Evolutionary conservation across 1,140 invertebrate species (phyloP).

Genomic region (Cyclina sinensis): DNA sequence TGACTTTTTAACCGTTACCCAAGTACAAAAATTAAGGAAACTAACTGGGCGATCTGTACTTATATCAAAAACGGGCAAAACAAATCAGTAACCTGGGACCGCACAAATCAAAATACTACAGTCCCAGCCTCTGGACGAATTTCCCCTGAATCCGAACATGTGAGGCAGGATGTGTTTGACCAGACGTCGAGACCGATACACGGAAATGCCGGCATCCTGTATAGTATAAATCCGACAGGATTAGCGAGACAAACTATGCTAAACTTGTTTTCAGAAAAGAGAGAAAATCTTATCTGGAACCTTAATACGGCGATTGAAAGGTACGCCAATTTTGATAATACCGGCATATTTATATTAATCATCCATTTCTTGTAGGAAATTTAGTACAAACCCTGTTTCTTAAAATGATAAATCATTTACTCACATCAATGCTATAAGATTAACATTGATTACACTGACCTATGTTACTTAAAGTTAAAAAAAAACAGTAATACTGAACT

Average conservation of each 20-base stretch:
- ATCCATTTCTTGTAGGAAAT: no score
- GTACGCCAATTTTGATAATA: no score
- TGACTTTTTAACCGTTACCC: not conserved
- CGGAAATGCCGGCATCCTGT: not conserved
- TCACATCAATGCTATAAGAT: not conserved
- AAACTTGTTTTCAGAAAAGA: conserved; percentile 4
- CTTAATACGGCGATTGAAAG: not conserved
- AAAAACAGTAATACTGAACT: no score
- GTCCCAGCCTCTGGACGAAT: not conserved
- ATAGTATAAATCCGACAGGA: not conserved
- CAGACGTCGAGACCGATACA: conserved; percentile 1
- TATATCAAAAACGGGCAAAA: not conserved
- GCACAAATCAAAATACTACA: not conserved
- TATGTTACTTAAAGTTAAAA: no score
- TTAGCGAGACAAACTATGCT: not conserved
- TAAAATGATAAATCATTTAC: no score
- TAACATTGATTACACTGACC: not conserved
- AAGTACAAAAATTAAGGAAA: not conserved
- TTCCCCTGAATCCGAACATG: not conserved
- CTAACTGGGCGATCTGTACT: not conserved
- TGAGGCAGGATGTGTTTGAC: not conserved
- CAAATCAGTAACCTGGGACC: no score
- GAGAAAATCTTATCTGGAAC: not conserved
- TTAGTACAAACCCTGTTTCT: no score
- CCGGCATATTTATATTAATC: no score